A percentile compares a stretch with the other conserved stretches of the same genome.
Conservation (phyloP, 2,888 invertebrate species). For the Protonemura montana region DNA sequence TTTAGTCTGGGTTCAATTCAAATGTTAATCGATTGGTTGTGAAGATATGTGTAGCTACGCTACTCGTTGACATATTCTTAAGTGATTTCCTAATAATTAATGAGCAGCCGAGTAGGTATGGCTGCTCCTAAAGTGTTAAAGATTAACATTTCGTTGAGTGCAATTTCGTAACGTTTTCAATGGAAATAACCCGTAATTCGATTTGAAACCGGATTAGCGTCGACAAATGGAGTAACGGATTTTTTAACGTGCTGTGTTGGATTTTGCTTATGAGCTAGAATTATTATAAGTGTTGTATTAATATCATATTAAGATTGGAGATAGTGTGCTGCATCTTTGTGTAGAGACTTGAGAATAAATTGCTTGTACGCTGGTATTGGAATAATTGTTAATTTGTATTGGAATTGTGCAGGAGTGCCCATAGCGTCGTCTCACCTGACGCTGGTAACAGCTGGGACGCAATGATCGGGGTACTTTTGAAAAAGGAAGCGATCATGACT, state of each 20-base stretch:
- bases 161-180: background rate
- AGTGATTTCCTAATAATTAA: background rate
- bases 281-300: no score
- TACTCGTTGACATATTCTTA: background rate
- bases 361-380: no score
- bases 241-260: no score
- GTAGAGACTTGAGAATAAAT: no score
- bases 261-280: no score
- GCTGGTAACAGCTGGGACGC: constrained; percentile 17
- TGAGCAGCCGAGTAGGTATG: background rate
- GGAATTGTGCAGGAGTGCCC: background rate
- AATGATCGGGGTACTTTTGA: background rate
- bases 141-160: background rate
- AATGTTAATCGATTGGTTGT: background rate
- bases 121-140: background rate
- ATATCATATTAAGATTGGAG: background rate
- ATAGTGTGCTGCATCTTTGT: no score
- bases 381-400: background rate
- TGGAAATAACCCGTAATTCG: background rate
- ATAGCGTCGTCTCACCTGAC: background rate
- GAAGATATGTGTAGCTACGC: background rate
- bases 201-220: background rate
- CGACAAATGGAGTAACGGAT: no score
- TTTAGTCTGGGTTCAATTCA: background rate
- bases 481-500: background rate